Percentiles rank a stretch among this genome's conserved stretches.
phyloP scores from a whole-genome alignment of 2,797 vertebrate species.

The Gobio occitaniae region DNA sequence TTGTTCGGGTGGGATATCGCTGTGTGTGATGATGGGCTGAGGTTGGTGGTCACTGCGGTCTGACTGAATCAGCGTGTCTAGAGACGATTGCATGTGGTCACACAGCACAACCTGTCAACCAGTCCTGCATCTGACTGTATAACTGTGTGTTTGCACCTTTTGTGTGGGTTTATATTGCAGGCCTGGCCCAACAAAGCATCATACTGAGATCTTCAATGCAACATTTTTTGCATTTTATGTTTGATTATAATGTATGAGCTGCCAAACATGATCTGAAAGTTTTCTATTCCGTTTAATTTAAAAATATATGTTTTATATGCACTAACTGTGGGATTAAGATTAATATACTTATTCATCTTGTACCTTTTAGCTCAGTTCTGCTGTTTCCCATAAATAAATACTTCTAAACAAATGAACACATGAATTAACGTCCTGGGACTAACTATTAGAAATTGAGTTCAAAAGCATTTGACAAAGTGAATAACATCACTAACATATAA shows the following conservation, averaged over 20 bases:
- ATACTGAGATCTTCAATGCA: not conserved
- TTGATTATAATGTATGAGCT: not conserved
- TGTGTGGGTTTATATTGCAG: constrained; percentile 47
- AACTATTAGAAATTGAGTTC: not conserved
- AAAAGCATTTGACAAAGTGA: not conserved
- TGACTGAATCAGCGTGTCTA: constrained; percentile 11
- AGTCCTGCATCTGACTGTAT: not conserved
- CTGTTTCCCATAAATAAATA: not conserved
- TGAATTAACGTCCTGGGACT: not conserved
- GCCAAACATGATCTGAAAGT: not conserved
- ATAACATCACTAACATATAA: not conserved
- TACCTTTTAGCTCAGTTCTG: not conserved
- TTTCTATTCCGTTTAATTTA: not conserved
- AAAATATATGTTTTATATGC: not conserved
- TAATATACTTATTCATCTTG: not conserved
- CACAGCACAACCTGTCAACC: constrained; percentile 20
- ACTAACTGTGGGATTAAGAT: not conserved
- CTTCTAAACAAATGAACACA: not conserved
- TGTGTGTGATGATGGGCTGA: constrained; percentile 3
- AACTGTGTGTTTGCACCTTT: not conserved
- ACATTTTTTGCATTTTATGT: not conserved
- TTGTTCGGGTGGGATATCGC: not conserved
- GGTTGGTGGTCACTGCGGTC: constrained; percentile 2
- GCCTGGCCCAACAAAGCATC: constrained; percentile 17
- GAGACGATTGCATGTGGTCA: constrained; percentile 18